These are phyloP conservation scores for Cheilosia grossa DNA, from an alignment of 2,888 invertebrate genomes.

Conservation along the genomic window DNA sequence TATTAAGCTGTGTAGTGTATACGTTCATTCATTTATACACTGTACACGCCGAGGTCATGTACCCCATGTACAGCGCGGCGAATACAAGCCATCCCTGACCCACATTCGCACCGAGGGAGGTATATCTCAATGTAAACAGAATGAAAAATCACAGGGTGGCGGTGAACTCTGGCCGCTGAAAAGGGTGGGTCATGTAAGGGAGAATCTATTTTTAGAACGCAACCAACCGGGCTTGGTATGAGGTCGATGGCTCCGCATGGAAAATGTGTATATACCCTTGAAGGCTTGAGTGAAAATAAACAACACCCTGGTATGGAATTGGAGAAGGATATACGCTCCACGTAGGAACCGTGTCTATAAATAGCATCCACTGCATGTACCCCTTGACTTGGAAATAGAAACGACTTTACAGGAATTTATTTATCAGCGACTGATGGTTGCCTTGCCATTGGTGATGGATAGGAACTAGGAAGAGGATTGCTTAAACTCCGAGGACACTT, in stretches of 20 bases:
- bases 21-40: conserved; percentile 13
- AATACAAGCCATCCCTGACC: conserved; percentile 70
- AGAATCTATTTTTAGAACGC: conserved; percentile 50
- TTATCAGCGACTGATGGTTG: too few relatives aligned
- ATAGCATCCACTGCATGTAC: conserved; percentile 38
- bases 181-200: neutral
- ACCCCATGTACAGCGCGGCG: conserved; percentile 44
- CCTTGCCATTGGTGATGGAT: too few relatives aligned
- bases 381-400: conserved; percentile 22
- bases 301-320: neutral
- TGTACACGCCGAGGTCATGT: conserved; percentile 53
- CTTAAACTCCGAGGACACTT: neutral
- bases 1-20: conserved; percentile 55
- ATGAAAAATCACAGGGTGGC: too few relatives aligned
- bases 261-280: conserved; percentile 34
- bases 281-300: conserved; percentile 13
- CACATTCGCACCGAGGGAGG: conserved; percentile 45
- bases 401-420: too few relatives aligned
- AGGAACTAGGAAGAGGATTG: too few relatives aligned
- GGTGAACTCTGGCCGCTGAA: too few relatives aligned
- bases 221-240: neutral
- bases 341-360: conserved; percentile 18
- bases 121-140: neutral
- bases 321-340: neutral
- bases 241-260: neutral